A percentile compares a stretch with the other conserved stretches of the same genome.
These are phyloP conservation scores for Tipula vernalis DNA, from an alignment of 2,888 invertebrate genomes.

Conservation along the genomic window DNA sequence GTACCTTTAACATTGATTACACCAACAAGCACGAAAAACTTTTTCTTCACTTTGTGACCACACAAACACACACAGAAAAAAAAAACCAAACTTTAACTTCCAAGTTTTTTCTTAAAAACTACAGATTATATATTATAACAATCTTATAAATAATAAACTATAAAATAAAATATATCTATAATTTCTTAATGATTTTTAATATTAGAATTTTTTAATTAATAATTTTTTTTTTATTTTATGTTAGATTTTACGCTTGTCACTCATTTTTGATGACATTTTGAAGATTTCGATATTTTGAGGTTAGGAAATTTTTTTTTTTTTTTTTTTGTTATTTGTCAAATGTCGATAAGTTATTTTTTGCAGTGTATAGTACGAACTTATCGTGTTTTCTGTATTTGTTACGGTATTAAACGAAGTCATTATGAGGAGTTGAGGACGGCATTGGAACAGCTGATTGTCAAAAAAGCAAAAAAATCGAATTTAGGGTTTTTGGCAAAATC, in stretches of 20 bases:
- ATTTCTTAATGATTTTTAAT: background rate
- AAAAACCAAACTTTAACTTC: background rate
- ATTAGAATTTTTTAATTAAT: background rate
- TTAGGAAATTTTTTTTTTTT: background rate
- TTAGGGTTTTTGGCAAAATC: background rate
- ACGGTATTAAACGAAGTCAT: background rate
- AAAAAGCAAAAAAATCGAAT: background rate
- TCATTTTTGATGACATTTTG: slow-evolving; percentile 8
- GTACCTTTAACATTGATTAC: background rate
- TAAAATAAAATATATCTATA: background rate
- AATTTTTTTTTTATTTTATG: background rate
- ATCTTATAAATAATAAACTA: background rate
- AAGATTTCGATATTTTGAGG: background rate
- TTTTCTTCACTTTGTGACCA: background rate
- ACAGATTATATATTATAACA: background rate
- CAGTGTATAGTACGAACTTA: background rate
- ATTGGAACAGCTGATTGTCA: slow-evolving; percentile 4
- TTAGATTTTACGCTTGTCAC: slow-evolving; percentile 6
- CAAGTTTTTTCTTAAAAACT: background rate
- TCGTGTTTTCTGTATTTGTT: background rate
- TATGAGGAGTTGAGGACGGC: background rate
- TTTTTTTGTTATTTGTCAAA: background rate
- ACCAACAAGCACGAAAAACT: background rate
- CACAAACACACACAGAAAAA: background rate
- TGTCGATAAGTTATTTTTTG: background rate